Percentiles rank a stretch among this genome's conserved stretches.
Evolutionary conservation across 35 echinoderm and acorn worm genomes (phyloP).

Genomic region (Ophioderma brevispina): DNA sequence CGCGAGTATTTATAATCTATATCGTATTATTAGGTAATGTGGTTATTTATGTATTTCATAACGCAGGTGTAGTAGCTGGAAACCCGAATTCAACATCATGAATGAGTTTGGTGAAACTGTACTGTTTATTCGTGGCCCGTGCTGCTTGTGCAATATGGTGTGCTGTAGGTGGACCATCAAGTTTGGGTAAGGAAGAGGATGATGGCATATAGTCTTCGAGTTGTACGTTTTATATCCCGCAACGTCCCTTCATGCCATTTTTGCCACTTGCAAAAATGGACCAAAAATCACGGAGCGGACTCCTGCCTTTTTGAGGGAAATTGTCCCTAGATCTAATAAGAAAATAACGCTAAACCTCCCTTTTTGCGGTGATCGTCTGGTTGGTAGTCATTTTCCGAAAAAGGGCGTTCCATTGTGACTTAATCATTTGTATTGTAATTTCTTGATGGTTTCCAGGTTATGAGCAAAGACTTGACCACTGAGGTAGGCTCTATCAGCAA

Average conservation of each 20-base stretch:
- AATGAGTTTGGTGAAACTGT: slow-evolving; percentile 32
- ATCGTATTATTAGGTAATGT: no score
- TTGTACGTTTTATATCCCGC: no score
- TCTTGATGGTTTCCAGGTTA: slow-evolving; percentile 39
- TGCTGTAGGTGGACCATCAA: slow-evolving; percentile 72
- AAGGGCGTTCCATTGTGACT: no score
- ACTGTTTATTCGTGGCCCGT: slow-evolving; percentile 66
- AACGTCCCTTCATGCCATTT: no score
- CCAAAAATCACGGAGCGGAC: neutral
- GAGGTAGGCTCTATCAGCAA: slow-evolving; percentile 49
- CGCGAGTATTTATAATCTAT: no score
- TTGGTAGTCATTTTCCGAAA: neutral
- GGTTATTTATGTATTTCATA: no score
- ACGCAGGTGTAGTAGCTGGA: neutral
- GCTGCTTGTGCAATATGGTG: slow-evolving; percentile 64
- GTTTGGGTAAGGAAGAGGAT: slow-evolving; percentile 31
- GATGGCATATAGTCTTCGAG: no score
- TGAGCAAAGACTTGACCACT: slow-evolving; percentile 19
- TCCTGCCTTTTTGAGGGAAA: neutral
- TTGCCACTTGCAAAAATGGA: no score
- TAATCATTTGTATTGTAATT: no score
- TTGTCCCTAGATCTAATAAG: no score
- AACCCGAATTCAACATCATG: slow-evolving; percentile 56
- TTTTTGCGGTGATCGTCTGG: no score
- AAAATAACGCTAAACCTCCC: no score